Percentiles rank a stretch among this genome's conserved stretches.
Evolutionary conservation across 2,797 vertebrate genomes (phyloP).

Genomic region (Lerista edwardsae): DNA sequence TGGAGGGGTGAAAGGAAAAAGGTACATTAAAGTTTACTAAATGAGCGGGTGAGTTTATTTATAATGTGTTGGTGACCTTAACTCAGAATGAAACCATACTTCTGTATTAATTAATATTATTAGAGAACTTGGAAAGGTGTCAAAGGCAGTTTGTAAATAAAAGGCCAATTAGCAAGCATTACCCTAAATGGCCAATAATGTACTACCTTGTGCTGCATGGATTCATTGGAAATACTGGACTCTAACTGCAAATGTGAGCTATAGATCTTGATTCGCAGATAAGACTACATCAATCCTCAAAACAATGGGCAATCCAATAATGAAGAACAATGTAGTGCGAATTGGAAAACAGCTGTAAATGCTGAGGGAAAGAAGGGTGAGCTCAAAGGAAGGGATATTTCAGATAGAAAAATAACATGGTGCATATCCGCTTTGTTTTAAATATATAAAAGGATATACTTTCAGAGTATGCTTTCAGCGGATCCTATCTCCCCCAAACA

Average conservation of each 20-base stretch:
- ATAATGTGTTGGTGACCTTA: background rate
- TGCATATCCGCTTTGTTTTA: background rate
- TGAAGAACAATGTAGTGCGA: background rate
- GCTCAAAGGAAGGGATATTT: background rate
- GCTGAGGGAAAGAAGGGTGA: background rate
- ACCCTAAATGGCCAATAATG: background rate
- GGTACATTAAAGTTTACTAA: background rate
- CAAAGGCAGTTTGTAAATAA: background rate
- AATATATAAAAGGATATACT: background rate
- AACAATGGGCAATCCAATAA: background rate
- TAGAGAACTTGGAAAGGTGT: background rate
- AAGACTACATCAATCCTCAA: background rate
- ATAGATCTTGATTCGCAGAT: background rate
- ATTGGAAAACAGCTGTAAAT: background rate
- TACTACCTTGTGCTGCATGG: background rate
- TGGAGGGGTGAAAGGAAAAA: background rate
- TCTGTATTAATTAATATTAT: conserved; percentile 16
- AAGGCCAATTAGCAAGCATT: conserved; percentile 2
- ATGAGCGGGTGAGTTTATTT: background rate
- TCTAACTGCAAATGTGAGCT: background rate
- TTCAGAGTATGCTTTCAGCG: background rate
- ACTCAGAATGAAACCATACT: background rate
- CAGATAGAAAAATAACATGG: background rate
- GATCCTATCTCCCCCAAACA: too few relatives aligned
- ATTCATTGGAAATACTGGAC: background rate